Conservation (phyloP, 1,140 invertebrate species). For the Lucilia sericata region DNA sequence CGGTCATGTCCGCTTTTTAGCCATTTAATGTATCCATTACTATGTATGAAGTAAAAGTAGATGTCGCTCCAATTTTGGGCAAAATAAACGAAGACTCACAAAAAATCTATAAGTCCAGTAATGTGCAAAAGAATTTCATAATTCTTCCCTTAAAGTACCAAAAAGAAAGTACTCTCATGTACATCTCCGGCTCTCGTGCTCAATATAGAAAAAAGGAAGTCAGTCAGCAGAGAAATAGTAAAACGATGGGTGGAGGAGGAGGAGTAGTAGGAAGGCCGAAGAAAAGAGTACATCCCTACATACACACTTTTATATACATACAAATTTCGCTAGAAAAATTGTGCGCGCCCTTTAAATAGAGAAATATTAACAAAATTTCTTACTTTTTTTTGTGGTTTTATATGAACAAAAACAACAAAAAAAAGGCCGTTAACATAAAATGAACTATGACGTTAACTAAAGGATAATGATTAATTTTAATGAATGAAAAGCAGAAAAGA, state of each 20-base stretch:
- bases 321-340: background rate
- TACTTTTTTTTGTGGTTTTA: background rate
- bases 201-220: background rate
- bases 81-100: too few species aligned
- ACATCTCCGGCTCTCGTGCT: too few species aligned
- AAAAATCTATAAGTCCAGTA: too few species aligned
- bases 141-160: too few species aligned
- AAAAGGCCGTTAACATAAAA: background rate
- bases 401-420: background rate
- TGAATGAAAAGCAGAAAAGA: too few species aligned
- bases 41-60: too few species aligned
- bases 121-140: too few species aligned
- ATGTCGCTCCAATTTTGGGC: too few species aligned
- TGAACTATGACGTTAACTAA: background rate
- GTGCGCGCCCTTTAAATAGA: constrained; percentile 19
- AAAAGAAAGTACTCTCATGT: too few species aligned
- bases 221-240: background rate
- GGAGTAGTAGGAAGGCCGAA: background rate
- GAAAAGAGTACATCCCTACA: background rate
- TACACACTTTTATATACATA: background rate
- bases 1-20: too few species aligned
- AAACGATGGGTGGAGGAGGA: background rate
- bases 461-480: background rate
- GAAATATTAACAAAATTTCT: background rate
- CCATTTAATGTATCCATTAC: too few species aligned